These are phyloP conservation scores for Tragelaphus buxtoni DNA, from an alignment of 2,113 vertebrate genomes.

Conservation along the genomic window DNA sequence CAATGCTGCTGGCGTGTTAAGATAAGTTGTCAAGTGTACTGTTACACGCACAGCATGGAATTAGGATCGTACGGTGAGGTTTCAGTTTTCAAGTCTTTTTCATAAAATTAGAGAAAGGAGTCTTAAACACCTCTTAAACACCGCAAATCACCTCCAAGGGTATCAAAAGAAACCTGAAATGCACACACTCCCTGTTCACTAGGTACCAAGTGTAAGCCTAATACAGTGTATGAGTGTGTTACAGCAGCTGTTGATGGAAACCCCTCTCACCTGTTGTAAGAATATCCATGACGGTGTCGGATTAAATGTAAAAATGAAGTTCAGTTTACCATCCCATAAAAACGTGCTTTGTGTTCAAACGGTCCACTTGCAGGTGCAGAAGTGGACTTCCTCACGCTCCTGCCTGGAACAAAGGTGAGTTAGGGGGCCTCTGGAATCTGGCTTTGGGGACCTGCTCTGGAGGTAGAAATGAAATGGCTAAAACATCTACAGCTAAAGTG, in stretches of 20 bases:
- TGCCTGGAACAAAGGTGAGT: not conserved
- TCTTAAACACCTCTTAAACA: slow-evolving; percentile 44
- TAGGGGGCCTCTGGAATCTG: not conserved
- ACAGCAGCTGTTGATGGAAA: not conserved
- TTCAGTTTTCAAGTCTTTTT: slow-evolving; percentile 39
- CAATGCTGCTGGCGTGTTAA: not conserved
- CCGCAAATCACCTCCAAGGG: not conserved
- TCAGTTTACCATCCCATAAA: not conserved
- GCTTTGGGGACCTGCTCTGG: slow-evolving; percentile 23
- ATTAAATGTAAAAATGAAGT: not conserved
- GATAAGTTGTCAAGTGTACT: not conserved
- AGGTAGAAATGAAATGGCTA: slow-evolving; percentile 56
- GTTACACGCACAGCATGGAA: not conserved
- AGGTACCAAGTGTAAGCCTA: not conserved
- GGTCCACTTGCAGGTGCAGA: not conserved
- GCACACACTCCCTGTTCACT: not conserved
- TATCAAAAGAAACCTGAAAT: slow-evolving; percentile 4
- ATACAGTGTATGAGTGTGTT: not conserved
- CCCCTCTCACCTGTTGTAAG: not conserved
- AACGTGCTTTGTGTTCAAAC: not conserved
- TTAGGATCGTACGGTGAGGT: not conserved
- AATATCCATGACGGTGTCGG: not conserved
- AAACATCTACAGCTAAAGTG: not conserved
- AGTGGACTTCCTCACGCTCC: not conserved
- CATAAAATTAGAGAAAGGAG: not conserved